phyloP scores from a whole-genome alignment of 2,113 vertebrate species.

The Bubalus kerabau region DNA sequence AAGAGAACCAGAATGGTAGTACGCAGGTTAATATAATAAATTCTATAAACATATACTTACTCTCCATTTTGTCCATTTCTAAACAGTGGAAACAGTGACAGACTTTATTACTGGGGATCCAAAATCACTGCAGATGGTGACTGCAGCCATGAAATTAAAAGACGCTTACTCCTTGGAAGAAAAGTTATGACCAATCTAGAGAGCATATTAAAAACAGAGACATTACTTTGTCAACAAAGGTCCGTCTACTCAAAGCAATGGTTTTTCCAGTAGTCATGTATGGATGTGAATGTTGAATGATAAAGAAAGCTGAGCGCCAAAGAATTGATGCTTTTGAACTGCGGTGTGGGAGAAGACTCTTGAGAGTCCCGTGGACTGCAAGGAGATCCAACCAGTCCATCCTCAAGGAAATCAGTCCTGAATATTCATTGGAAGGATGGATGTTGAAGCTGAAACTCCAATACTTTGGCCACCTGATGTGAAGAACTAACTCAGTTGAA shows the following conservation, averaged over 20 bases:
- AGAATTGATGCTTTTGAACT: neutral
- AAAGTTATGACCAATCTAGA: neutral
- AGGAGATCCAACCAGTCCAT: neutral
- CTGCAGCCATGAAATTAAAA: neutral
- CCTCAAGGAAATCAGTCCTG: neutral
- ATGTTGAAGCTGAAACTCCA: neutral
- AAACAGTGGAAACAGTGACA: neutral
- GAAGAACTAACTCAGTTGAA: neutral
- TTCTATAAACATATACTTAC: neutral
- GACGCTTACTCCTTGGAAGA: neutral
- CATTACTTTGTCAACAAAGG: neutral
- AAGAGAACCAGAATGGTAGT: neutral
- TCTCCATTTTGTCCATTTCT: neutral
- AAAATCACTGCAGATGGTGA: neutral
- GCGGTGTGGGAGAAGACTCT: neutral
- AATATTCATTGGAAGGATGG: neutral
- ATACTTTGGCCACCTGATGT: neutral
- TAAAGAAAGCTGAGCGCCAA: neutral
- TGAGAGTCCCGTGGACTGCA: neutral
- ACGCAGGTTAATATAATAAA: neutral
- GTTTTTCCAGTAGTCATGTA: neutral
- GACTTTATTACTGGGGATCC: neutral
- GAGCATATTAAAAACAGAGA: neutral
- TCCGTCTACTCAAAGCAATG: neutral
- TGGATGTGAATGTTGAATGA: neutral